Evolutionary conservation across 1,140 invertebrate genomes (phyloP).

Genomic region (Cherax quadricarinatus): DNA sequence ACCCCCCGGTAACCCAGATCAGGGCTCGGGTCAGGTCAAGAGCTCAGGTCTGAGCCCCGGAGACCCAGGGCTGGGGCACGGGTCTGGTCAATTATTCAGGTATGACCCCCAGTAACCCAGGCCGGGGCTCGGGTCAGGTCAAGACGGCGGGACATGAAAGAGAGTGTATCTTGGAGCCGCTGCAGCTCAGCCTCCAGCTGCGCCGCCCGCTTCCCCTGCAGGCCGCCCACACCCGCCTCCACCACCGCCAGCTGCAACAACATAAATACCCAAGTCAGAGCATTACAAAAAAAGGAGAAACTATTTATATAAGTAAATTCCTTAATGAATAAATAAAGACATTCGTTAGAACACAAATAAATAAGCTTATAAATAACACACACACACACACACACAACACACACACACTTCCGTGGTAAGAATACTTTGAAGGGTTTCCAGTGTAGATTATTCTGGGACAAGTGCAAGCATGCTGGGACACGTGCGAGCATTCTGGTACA

Average conservation of each 20-base stretch:
- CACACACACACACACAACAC: no score
- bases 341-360: no score
- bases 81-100: not conserved
- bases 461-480: no score
- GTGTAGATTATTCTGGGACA: no score
- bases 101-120: conserved; percentile 38
- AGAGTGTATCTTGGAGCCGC: conserved; percentile 41
- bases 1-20: conserved; percentile 24
- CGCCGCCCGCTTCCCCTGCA: conserved; percentile 23
- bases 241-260: conserved; percentile 25
- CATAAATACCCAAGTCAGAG: not conserved
- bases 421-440: no score
- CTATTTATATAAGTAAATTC: not conserved
- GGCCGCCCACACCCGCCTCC: conserved; percentile 44
- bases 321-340: no score
- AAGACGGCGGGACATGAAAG: conserved; percentile 44
- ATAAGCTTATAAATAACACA: no score
- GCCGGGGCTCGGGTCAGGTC: conserved; percentile 36
- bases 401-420: no score
- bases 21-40: not conserved
- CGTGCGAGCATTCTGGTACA: no score
- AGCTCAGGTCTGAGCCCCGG: not conserved
- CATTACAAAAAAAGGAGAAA: not conserved
- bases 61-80: not conserved
- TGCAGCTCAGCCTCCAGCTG: conserved; percentile 41